Conservation (phyloP, 2,888 invertebrate genomes). For the Lithophane semibrunnea region DNA sequence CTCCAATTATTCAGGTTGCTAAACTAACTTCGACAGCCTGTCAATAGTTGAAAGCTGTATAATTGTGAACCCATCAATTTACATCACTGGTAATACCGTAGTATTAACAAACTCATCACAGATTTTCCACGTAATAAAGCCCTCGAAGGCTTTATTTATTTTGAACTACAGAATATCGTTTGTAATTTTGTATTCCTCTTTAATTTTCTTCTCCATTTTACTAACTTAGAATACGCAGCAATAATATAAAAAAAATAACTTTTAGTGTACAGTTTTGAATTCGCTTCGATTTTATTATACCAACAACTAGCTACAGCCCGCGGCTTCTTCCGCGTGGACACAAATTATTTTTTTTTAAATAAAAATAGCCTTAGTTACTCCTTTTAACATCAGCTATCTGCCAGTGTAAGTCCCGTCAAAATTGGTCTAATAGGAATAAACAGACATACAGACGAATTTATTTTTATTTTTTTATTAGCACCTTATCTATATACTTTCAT, state of each 20-base stretch:
- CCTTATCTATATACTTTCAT: too few species aligned
- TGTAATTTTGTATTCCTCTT: neutral
- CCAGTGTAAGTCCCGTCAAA: too few species aligned
- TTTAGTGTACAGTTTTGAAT: neutral
- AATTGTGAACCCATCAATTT: slow-evolving; percentile 9
- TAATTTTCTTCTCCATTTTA: neutral
- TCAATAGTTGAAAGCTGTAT: slow-evolving; percentile 38
- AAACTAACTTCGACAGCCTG: slow-evolving; percentile 22
- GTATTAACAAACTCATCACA: slow-evolving; percentile 18
- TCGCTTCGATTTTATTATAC: neutral
- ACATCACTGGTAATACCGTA: neutral
- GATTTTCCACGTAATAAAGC: neutral
- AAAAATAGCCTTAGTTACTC: too few species aligned
- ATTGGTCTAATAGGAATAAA: too few species aligned
- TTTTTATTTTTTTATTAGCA: too few species aligned
- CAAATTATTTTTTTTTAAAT: too few species aligned
- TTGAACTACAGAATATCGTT: neutral
- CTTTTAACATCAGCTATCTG: too few species aligned
- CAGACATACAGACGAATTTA: too few species aligned
- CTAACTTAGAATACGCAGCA: too few species aligned
- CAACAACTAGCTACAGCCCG: too few species aligned
- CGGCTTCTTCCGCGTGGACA: too few species aligned
- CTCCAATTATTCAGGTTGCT: slow-evolving; percentile 20
- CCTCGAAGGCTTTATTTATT: slow-evolving; percentile 5
- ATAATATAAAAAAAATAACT: too few species aligned